These are phyloP conservation scores for Xylophagus ater DNA, from an alignment of 2,888 invertebrate species.

Conservation along the genomic window DNA sequence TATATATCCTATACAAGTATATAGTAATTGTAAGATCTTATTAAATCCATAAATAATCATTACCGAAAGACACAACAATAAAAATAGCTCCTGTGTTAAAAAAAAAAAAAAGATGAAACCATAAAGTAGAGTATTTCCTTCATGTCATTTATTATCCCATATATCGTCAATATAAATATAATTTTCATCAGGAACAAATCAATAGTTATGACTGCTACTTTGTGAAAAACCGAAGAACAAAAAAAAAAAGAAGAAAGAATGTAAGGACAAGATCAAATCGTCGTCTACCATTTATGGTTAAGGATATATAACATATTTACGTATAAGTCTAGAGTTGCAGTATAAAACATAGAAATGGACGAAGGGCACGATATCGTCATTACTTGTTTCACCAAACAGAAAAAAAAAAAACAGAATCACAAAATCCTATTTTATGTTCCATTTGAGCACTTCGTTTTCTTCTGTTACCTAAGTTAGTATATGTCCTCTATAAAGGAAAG, in stretches of 20 bases:
- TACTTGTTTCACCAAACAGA: conserved; percentile 11
- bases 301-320: conserved; percentile 3
- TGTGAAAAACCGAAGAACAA: conserved; percentile 7
- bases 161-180: conserved; percentile 18
- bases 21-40: background rate
- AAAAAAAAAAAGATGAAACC: background rate
- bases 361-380: conserved; percentile 12
- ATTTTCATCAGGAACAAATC: conserved; percentile 21
- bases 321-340: background rate
- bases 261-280: conserved; percentile 5
- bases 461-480: too few species aligned
- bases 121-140: conserved; percentile 11
- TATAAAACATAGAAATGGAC: conserved; percentile 6
- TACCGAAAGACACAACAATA: background rate
- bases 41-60: conserved; percentile 7
- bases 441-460: background rate
- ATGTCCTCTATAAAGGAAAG: too few species aligned
- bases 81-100: too few species aligned
- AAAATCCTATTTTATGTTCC: conserved; percentile 18
- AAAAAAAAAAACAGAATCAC: too few species aligned
- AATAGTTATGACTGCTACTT: conserved; percentile 18
- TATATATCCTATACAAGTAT: too few species aligned
- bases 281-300: background rate
- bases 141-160: conserved; percentile 18
- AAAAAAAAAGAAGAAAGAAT: conserved; percentile 3